A percentile compares a stretch with the other conserved stretches of the same genome.
These are phyloP conservation scores for Drosophila cyrtoloma DNA, from an alignment of 2,888 invertebrate species.

Conservation along the genomic window DNA sequence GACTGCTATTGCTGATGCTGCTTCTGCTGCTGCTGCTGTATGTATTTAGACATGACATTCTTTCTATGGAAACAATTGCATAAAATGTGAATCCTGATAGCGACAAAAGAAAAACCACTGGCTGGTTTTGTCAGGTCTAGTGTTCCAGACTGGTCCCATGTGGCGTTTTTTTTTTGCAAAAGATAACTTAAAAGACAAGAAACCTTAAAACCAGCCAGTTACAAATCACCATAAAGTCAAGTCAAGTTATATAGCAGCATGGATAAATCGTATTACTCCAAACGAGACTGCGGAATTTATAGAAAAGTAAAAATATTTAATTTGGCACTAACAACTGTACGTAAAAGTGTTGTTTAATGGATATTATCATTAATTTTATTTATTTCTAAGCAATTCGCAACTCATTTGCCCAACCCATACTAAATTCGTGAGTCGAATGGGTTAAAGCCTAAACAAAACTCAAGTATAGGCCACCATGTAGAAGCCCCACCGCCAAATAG, in stretches of 20 bases:
- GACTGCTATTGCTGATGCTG: slow-evolving; percentile 8
- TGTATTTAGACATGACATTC: slow-evolving; percentile 68
- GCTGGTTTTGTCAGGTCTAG: slow-evolving; percentile 18
- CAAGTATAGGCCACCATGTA: slow-evolving; percentile 61
- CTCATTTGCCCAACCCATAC: slow-evolving; percentile 51
- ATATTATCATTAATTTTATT: slow-evolving; percentile 24
- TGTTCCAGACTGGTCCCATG: slow-evolving; percentile 51
- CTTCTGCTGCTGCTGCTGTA: slow-evolving; percentile 20
- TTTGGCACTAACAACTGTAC: background rate
- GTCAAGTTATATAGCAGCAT: slow-evolving; percentile 37
- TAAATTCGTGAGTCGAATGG: slow-evolving; percentile 32
- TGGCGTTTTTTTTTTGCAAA: slow-evolving; percentile 30
- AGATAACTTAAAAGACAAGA: slow-evolving; percentile 27
- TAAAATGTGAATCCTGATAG: slow-evolving; percentile 81
- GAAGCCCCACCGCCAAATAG: slow-evolving; percentile 33
- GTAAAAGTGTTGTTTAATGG: slow-evolving; percentile 18
- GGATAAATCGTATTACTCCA: slow-evolving; percentile 30
- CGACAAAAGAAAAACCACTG: slow-evolving; percentile 58
- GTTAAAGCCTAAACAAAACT: slow-evolving; percentile 46
- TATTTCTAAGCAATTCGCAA: slow-evolving; percentile 69
- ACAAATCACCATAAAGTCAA: slow-evolving; percentile 50
- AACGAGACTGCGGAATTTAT: background rate
- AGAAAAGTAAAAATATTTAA: background rate
- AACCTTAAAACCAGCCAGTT: slow-evolving; percentile 15
- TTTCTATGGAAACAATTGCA: slow-evolving; percentile 70